Evolutionary conservation across 2,888 invertebrate species (phyloP).

Genomic region (Drosophila putrida): DNA sequence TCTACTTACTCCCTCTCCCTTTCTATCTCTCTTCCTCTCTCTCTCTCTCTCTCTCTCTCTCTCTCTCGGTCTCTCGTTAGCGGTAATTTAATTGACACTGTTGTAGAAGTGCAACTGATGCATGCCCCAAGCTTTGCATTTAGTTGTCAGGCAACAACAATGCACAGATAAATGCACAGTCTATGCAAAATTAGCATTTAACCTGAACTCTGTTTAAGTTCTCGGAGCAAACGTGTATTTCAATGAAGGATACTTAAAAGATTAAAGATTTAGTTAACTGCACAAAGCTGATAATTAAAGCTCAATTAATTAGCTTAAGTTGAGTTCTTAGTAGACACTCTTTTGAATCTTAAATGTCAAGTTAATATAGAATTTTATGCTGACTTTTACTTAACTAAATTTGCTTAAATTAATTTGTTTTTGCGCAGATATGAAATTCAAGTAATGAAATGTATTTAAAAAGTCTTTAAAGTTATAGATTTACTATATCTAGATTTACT

Average conservation of each 20-base stretch:
- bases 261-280: too few species aligned
- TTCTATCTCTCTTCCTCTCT: constrained; percentile 1
- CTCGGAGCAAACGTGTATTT: background rate
- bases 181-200: background rate
- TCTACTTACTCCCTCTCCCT: background rate
- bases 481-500: too few species aligned
- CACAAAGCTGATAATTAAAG: too few species aligned
- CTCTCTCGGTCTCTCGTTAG: constrained; percentile 26
- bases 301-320: too few species aligned
- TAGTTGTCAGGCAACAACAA: constrained; percentile 40
- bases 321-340: too few species aligned
- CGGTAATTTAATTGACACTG: constrained; percentile 48
- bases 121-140: constrained; percentile 41
- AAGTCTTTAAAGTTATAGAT: too few species aligned
- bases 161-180: background rate
- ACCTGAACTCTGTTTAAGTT: background rate
- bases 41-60: background rate
- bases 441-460: background rate
- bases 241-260: background rate
- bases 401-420: too few species aligned
- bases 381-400: too few species aligned
- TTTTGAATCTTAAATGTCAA: too few species aligned
- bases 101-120: constrained; percentile 44
- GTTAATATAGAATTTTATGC: too few species aligned
- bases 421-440: background rate